These are phyloP conservation scores for Coboldia fuscipes DNA, from an alignment of 1,140 invertebrate genomes.

Conservation along the genomic window DNA sequence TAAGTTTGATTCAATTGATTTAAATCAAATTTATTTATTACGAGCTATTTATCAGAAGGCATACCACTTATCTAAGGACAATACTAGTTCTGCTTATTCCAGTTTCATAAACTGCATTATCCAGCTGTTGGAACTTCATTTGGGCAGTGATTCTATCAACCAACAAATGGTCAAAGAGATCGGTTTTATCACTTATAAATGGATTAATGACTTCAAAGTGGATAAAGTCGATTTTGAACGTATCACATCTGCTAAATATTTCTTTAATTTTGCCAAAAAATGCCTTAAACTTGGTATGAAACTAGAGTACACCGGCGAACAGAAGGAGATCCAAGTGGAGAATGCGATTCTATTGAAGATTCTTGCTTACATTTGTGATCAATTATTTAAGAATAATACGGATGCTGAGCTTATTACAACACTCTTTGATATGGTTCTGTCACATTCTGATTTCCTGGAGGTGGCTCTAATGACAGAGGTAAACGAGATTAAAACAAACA, in stretches of 20 bases:
- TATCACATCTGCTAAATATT: conserved; percentile 29
- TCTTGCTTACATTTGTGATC: conserved; percentile 29
- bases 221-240: conserved; percentile 22
- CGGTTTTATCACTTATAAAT: conserved; percentile 12
- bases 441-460: conserved; percentile 50
- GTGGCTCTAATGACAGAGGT: conserved; percentile 29
- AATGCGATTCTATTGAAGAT: conserved; percentile 26
- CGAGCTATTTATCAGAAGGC: conserved; percentile 28
- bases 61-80: conserved; percentile 9
- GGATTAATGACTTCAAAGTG: conserved; percentile 19
- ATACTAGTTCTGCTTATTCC: conserved; percentile 15
- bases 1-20: conserved; percentile 31
- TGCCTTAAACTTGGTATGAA: conserved; percentile 40
- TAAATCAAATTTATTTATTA: conserved; percentile 28
- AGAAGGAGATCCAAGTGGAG: conserved; percentile 6
- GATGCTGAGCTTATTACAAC: conserved; percentile 29
- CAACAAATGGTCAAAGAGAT: conserved; percentile 10
- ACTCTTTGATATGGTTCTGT: conserved; percentile 48
- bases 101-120: conserved; percentile 28
- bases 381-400: conserved; percentile 29
- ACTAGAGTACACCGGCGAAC: conserved; percentile 17
- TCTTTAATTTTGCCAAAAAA: conserved; percentile 40
- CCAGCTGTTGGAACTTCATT: conserved; percentile 25
- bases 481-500: conserved; percentile 27
- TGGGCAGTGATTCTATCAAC: conserved; percentile 26